Base-by-base conservation (phyloP, 2,797 vertebrate species). In the Chelon labrosus region DNA sequence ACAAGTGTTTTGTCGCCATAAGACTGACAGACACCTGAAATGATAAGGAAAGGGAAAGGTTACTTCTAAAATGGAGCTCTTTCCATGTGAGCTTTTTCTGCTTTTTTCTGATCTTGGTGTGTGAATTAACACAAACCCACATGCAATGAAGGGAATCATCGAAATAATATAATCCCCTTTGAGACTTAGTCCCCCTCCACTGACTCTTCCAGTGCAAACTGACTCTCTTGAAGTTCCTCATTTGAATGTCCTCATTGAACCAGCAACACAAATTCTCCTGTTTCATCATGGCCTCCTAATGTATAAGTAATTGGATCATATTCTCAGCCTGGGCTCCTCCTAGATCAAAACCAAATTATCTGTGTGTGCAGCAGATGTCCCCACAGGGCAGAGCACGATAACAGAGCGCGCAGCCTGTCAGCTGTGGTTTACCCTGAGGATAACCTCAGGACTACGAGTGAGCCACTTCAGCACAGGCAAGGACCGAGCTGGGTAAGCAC, bases 231-330 rank as follows among this genome's bases (percentile, higher is more conserved):
- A 78, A 84, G 79, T 75, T 75, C 63, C 74, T 85, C 79, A 70
- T 80, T 78, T 80, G 39, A 75, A 75, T 70, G 62, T 83, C 77
- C 67, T 83, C 71, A 63, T 53, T 68, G 76, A 88, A 76, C 57
- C 73, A 75, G 70, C 66, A 22, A 38, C 72, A 87, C 53, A 85
- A 84, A 75, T 66, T 72, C 80, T 86, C 85, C 73, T 63, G 54
- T 86, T 87, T 91, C 82, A 88, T 81, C 46, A 65, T 31, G 73
- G 80, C 65, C 88, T 85, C 81, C 67, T 89, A 90, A 91, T 86
- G 86, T 80, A 76, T 75, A 80, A 89, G 85, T 91, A 92, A 92
- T 91, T 86, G 74, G 89, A 90, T 92, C 85, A 90, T 88, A 80
- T 84, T 86, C 86, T 81, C 80, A 64, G 80, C 56, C 81, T 52